Conservation (phyloP, 2,888 invertebrate genomes). For the Gastracanthus pulcherrimus region DNA sequence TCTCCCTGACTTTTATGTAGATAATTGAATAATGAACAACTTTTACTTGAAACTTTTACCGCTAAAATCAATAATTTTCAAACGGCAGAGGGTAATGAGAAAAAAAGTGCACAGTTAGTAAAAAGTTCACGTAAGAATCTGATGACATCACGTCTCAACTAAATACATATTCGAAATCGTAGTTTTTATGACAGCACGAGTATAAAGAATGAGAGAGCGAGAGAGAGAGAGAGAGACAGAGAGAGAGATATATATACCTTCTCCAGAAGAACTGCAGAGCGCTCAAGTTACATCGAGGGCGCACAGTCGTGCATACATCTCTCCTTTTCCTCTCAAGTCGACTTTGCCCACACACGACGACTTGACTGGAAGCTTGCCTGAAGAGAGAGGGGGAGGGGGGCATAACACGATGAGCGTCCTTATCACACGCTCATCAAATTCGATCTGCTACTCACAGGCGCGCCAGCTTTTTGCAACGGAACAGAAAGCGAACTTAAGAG, state of each 20-base stretch:
- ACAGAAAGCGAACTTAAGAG: neutral
- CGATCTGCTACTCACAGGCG: conserved; percentile 53
- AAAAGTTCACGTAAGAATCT: conserved; percentile 18
- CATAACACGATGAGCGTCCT: conserved; percentile 40
- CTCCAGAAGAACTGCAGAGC: too few relatives aligned
- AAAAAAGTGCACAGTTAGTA: neutral
- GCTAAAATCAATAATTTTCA: too few relatives aligned
- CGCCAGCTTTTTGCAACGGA: neutral
- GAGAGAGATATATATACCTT: too few relatives aligned
- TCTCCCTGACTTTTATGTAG: too few relatives aligned
- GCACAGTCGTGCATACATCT: too few relatives aligned
- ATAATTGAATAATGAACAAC: too few relatives aligned
- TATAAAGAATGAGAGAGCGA: neutral
- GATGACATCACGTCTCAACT: conserved; percentile 20
- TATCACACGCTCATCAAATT: conserved; percentile 55
- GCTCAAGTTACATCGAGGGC: too few relatives aligned
- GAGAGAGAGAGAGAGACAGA: neutral
- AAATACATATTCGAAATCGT: conserved; percentile 39
- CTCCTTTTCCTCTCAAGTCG: too few relatives aligned
- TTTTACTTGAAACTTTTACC: too few relatives aligned
- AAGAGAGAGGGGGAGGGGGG: neutral
- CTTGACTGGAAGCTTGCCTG: too few relatives aligned
- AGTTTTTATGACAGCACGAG: neutral
- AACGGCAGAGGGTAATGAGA: too few relatives aligned
- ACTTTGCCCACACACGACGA: too few relatives aligned